Evolutionary conservation across 2,113 vertebrate species (phyloP).

Genomic region (Pelobates fuscus): DNA sequence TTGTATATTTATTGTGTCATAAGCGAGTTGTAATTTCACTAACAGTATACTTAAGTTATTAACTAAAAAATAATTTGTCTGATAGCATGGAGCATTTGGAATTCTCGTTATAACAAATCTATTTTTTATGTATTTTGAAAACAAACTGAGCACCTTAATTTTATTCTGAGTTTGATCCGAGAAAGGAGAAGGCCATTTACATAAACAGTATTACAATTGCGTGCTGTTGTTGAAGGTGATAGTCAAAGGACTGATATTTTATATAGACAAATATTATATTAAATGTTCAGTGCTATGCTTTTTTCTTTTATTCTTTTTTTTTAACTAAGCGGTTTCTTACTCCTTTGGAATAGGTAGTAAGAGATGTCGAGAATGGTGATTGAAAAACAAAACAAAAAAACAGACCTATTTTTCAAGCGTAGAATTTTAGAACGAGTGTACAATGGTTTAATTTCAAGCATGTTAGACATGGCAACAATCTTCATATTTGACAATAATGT

Average conservation of each 20-base stretch:
- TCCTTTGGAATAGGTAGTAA: constrained; percentile 17
- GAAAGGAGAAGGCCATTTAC: constrained; percentile 67
- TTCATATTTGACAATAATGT: too few relatives aligned
- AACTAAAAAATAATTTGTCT: constrained; percentile 70
- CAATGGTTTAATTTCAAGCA: too few relatives aligned
- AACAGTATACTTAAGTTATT: constrained; percentile 86
- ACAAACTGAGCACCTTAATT: constrained; percentile 76
- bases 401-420: neutral
- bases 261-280: constrained; percentile 67
- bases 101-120: constrained; percentile 60
- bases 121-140: constrained; percentile 79
- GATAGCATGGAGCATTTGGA: constrained; percentile 69
- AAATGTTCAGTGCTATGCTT: constrained; percentile 10
- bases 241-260: constrained; percentile 69
- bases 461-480: too few relatives aligned
- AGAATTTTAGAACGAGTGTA: neutral
- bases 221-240: constrained; percentile 70
- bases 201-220: constrained; percentile 75
- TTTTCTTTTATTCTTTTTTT: constrained; percentile 46
- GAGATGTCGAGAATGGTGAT: neutral
- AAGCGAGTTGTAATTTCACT: constrained; percentile 85
- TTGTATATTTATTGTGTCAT: constrained; percentile 84
- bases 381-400: too few relatives aligned
- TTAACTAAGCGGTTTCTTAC: constrained; percentile 54
- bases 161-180: constrained; percentile 74